A percentile compares a stretch with the other conserved stretches of the same genome.
These are phyloP conservation scores for Aptenodytes patagonicus DNA, from an alignment of 2,113 vertebrate genomes.

Conservation along the genomic window DNA sequence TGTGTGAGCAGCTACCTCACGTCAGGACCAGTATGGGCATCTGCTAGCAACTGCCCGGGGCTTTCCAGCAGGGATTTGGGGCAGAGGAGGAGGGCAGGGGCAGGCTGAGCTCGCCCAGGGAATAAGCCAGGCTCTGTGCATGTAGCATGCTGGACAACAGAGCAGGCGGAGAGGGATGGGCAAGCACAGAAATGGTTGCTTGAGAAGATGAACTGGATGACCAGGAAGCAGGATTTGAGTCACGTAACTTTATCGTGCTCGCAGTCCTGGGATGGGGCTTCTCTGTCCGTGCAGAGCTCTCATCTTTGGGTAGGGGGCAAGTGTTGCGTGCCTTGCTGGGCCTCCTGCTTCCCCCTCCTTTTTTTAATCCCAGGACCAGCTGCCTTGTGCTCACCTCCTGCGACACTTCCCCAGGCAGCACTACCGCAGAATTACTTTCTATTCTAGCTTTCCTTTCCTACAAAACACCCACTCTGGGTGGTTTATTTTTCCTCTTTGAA, in stretches of 20 bases:
- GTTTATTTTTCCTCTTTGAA: neutral
- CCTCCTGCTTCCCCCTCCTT: neutral
- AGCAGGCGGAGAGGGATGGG: neutral
- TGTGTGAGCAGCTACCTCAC: fast-evolving
- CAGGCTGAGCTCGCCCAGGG: neutral
- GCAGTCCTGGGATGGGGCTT: neutral
- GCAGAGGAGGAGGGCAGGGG: neutral
- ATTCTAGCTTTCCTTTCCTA: neutral
- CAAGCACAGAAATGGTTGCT: neutral
- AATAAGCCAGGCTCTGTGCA: neutral
- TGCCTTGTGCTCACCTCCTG: neutral
- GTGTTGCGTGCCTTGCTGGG: neutral
- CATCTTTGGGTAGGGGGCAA: neutral
- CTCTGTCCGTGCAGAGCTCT: neutral
- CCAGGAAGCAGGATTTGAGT: neutral
- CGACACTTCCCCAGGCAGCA: neutral
- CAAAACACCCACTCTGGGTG: neutral
- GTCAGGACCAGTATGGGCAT: neutral
- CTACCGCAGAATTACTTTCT: neutral
- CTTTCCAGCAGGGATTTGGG: neutral
- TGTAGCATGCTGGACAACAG: neutral
- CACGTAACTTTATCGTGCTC: neutral
- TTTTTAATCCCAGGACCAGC: neutral
- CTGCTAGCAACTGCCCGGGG: neutral
- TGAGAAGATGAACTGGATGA: neutral